Evolutionary conservation across 2,797 vertebrate genomes (phyloP).

Genomic region (Heliangelus exortis): DNA sequence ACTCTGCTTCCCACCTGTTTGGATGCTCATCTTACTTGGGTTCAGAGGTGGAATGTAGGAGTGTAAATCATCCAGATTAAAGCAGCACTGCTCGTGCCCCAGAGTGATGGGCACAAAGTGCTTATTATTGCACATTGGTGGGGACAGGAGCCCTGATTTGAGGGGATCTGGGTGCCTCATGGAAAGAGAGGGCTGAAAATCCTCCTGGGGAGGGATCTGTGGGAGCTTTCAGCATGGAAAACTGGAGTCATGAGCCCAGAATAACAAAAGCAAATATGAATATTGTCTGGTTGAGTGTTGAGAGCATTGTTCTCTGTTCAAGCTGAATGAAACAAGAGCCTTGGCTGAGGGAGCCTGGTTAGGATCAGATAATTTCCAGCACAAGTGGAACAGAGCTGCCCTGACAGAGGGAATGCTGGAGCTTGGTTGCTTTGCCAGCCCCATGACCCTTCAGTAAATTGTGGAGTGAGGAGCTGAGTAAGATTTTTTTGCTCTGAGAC

Average conservation of each 20-base stretch:
- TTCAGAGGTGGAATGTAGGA: not conserved
- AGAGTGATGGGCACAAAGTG: not conserved
- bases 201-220: not conserved
- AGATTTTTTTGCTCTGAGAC: not conserved
- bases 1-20: constrained; percentile 61
- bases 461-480: not conserved
- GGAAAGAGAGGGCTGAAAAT: not conserved
- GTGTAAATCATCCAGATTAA: not conserved
- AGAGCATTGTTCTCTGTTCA: not conserved
- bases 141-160: not conserved
- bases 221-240: not conserved
- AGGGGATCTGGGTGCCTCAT: not conserved
- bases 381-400: not conserved
- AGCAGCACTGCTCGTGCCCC: not conserved
- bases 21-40: not conserved
- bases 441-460: not conserved
- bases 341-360: not conserved
- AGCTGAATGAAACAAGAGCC: not conserved
- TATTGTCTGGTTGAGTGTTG: not conserved
- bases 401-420: not conserved
- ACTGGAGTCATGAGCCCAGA: not conserved
- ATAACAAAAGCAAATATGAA: not conserved
- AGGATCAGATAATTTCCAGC: not conserved
- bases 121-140: not conserved
- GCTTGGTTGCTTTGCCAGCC: not conserved